These are phyloP conservation scores for Temnopleurus reevesii DNA, from an alignment of 53 echinoderm and acorn worm genomes.

Conservation along the genomic window DNA sequence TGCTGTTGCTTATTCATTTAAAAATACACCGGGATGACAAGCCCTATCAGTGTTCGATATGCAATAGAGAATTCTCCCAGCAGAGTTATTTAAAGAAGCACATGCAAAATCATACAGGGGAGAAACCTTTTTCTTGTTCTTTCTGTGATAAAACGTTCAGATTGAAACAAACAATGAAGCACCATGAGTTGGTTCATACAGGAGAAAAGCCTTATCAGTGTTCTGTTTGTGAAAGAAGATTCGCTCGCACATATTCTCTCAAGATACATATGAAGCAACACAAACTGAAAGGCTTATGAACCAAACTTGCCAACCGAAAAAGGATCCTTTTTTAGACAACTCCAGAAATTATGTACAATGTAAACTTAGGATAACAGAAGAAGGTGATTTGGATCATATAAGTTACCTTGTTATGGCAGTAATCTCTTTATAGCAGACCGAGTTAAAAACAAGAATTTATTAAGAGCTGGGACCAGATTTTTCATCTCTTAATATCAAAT, in stretches of 20 bases:
- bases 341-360: too few species aligned
- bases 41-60: not conserved
- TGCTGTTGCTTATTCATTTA: not conserved
- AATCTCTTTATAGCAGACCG: too few species aligned
- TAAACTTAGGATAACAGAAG: too few species aligned
- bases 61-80: not conserved
- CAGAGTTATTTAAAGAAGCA: slow-evolving; percentile 1
- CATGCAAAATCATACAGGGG: not conserved
- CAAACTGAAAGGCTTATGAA: too few species aligned
- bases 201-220: not conserved
- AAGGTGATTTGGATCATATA: too few species aligned
- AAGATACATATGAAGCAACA: not conserved
- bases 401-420: too few species aligned
- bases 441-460: too few species aligned
- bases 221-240: not conserved
- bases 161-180: not conserved
- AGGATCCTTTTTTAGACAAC: too few species aligned
- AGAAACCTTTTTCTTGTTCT: not conserved
- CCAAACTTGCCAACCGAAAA: too few species aligned
- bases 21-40: not conserved
- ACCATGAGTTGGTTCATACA: not conserved
- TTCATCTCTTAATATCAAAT: too few species aligned
- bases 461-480: too few species aligned
- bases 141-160: not conserved
- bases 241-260: not conserved